Evolutionary conservation across 2,888 invertebrate species (phyloP).

Genomic region (Acanthosoma haemorrhoidale): DNA sequence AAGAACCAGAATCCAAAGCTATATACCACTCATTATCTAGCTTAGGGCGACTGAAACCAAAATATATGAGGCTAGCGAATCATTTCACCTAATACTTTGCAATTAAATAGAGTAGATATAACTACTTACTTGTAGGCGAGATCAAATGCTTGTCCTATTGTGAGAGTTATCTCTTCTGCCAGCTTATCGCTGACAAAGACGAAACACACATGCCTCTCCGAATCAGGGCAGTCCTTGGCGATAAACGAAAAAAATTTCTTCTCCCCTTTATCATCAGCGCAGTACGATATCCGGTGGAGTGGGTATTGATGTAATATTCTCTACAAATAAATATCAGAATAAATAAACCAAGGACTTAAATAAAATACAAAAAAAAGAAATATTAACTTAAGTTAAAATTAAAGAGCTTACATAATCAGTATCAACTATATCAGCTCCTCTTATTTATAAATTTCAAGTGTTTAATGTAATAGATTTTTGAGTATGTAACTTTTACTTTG

Average conservation of each 20-base stretch:
- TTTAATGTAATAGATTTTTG: too few species aligned
- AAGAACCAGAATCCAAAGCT: too few species aligned
- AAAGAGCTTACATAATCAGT: too few species aligned
- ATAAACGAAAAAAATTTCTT: constrained; percentile 96
- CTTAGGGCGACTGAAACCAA: too few species aligned
- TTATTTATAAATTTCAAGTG: too few species aligned
- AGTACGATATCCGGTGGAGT: constrained; percentile 94
- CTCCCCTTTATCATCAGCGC: constrained; percentile 97
- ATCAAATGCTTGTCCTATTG: constrained; percentile 97
- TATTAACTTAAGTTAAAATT: too few species aligned
- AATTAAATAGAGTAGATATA: neutral
- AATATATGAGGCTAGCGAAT: too few species aligned
- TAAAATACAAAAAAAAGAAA: too few species aligned
- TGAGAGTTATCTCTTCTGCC: constrained; percentile 94
- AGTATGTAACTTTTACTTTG: too few species aligned
- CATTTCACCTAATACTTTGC: too few species aligned
- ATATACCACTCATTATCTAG: too few species aligned
- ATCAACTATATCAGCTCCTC: too few species aligned
- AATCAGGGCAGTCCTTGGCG: constrained; percentile 66
- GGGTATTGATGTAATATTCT: constrained; percentile 90
- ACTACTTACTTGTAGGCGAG: constrained; percentile 74
- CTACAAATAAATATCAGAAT: constrained; percentile 45
- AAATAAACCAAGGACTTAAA: constrained; percentile 13
- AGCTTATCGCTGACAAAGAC: constrained; percentile 96
- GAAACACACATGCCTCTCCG: constrained; percentile 88